Percentiles rank a stretch among this genome's conserved stretches.
Conservation (phyloP, 2,797 vertebrate genomes). For the Microctenopoma steveboyesi region DNA sequence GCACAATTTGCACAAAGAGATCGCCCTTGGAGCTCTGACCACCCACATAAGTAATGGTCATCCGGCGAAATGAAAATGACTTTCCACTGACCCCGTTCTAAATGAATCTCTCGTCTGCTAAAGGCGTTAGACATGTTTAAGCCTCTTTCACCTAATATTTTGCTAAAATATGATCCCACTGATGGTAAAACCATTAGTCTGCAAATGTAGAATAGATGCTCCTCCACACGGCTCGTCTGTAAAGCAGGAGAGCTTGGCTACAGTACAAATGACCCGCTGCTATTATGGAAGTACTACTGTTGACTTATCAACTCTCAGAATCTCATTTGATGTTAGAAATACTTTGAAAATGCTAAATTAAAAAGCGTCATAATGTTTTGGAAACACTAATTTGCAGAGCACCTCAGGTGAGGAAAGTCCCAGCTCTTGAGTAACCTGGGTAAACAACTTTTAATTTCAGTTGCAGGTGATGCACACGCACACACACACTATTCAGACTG, state of each 20-base stretch:
- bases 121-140: slow-evolving; percentile 35
- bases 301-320: slow-evolving; percentile 24
- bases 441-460: slow-evolving; percentile 59
- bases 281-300: slow-evolving; percentile 37
- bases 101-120: slow-evolving; percentile 49
- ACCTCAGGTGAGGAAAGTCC: slow-evolving; percentile 72
- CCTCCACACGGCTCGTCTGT: slow-evolving; percentile 28
- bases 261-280: slow-evolving; percentile 27
- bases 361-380: slow-evolving; percentile 49
- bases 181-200: slow-evolving; percentile 48
- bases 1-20: slow-evolving; percentile 10
- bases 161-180: slow-evolving; percentile 51
- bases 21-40: slow-evolving; percentile 37
- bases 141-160: slow-evolving; percentile 45
- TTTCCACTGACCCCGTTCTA: slow-evolving; percentile 42
- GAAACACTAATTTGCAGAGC: slow-evolving; percentile 42
- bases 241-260: slow-evolving; percentile 16
- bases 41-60: slow-evolving; percentile 51
- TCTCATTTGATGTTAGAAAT: slow-evolving; percentile 37
- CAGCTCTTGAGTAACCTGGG: slow-evolving; percentile 31
- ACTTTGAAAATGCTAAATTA: slow-evolving; percentile 55
- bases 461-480: slow-evolving; percentile 36
- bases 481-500: slow-evolving; percentile 16
- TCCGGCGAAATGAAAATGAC: slow-evolving; percentile 43
- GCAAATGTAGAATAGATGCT: slow-evolving; percentile 7